Evolutionary conservation across 64 coral and sea anemone species (phyloP), one percentile per base, ranked within the genome.

Genomic region (Acropora yongei): DNA sequence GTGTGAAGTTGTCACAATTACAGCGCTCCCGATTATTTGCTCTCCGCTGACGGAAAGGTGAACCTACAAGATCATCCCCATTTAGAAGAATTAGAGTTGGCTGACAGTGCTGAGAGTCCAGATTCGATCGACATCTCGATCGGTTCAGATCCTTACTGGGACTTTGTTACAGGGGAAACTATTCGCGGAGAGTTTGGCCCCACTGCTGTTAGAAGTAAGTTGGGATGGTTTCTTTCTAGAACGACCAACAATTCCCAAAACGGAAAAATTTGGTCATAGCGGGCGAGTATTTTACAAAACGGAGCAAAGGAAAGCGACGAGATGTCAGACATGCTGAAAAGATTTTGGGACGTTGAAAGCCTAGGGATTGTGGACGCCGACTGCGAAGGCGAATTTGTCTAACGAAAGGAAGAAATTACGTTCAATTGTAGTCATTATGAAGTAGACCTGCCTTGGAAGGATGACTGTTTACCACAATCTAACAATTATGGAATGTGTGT

Each of bases 91-190:
- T 55, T 40, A 10, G 40, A 18, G 43, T 78, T 78, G 43, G 75
- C 75, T 48, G 75, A 78, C 75, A 48, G 75, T 78, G 8, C 75
- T 49, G 44, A 46, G 44, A 44, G 40, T 30, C 41, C 42, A 68
- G 48, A 65, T 9, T 58, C 79, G 1, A 91, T 91, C 8, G 89
- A 91, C 40, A 82, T 91, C 7, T 40, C 84, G 5, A 91, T 91
- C 44, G 89, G 89, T 4, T 84, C 89, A 30, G 89, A 91, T 84
- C 74, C 75, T 47, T 63, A 91, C 51, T 91, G 79, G 79, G 20
- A 79, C 30, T 44, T 90, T 20, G 30, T 80, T 13, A 79, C 44
- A 0, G 88, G 88, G 0, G 79, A 91, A 53, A 17, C 57, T 12
- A 48, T 86, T 6, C 74, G 67, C 17, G 91, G 91, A 55, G 47